Evolutionary conservation across 2,113 vertebrate genomes (phyloP), one percentile per base, ranked within the genome.

Genomic region (Rostratula benghalensis): DNA sequence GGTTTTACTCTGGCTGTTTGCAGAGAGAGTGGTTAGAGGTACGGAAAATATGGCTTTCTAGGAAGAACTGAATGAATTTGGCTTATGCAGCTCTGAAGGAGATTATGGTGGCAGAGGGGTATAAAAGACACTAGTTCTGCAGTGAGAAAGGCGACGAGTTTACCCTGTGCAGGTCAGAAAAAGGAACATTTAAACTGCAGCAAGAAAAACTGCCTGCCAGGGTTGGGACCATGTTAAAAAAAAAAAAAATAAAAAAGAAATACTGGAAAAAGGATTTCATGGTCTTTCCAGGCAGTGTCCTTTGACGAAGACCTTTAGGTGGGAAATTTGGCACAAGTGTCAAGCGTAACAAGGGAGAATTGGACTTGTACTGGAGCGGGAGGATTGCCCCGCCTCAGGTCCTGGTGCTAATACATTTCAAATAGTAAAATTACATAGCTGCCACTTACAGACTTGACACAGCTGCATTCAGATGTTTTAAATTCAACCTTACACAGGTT

Each of bases 301-400:
- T 71, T 71, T 17, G 6, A 39, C 13, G 37, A 48, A 90, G 28
- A 50, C 19, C 3, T 45, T n/a, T 37, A 37, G 4, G 9, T 35
- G 35, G 39, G 35, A 64, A 54, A 81, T 54, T 21, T 73, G 39
- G 5, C 25, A 28, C 2, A 28, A 77, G 17, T 46, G 16, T 13
- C 28, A 56, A 10, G 13, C 31, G 35, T 46, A 12, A 87, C 24
- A 7, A 51, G 33, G 45, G 9, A 74, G 30, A 81, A 31, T 6
- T 76, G 9, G 11, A 22, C 17, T 57, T 68, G 22, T 46, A n/a
- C 16, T 7, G 13, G 9, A 37, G 37, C 0, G 0, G 37, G 35
- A 57, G 1, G 2, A 21, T 8, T 35, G 35, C 27, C 9, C 35
- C 3, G 1, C n/a, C 23, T 13, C 21, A 61, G 3, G 7, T 83